These are phyloP conservation scores for Brienomyrus brachyistius DNA, from an alignment of 2,113 vertebrate species.

Conservation along the genomic window DNA sequence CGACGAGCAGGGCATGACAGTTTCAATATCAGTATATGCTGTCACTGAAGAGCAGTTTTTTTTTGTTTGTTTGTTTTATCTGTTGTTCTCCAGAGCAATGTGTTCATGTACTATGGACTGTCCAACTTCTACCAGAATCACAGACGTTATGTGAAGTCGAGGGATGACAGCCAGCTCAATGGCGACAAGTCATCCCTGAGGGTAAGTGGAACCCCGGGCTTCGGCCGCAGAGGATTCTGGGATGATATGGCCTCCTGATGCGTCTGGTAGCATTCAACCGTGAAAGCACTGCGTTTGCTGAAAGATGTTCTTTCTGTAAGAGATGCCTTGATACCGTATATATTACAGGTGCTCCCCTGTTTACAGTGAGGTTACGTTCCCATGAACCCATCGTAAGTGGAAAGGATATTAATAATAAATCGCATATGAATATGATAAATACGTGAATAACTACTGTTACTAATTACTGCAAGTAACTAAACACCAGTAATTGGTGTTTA, in stretches of 20 bases:
- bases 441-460: background rate
- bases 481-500: background rate
- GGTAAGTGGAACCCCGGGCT: slow-evolving; percentile 50
- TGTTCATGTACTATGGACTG: slow-evolving; percentile 97
- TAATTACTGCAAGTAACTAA: background rate
- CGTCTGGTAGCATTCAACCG: background rate
- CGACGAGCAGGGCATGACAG: too few species aligned
- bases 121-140: slow-evolving; percentile 99
- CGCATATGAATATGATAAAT: background rate
- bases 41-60: background rate
- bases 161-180: slow-evolving; percentile 93
- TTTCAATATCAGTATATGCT: background rate
- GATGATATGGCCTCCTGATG: background rate
- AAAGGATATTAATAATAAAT: background rate
- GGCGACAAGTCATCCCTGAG: slow-evolving; percentile 69
- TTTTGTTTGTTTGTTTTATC: background rate
- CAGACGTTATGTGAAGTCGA: slow-evolving; percentile 92
- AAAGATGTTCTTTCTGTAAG: background rate
- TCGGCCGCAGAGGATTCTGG: background rate
- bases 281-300: background rate
- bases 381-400: background rate
- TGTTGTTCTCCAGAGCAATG: slow-evolving; percentile 70
- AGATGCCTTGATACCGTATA: background rate
- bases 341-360: background rate
- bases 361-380: background rate